A percentile compares a stretch with the other conserved stretches of the same genome.
These are phyloP conservation scores for Pogonocichla stellata DNA, from an alignment of 2,113 vertebrate genomes.

Conservation along the genomic window DNA sequence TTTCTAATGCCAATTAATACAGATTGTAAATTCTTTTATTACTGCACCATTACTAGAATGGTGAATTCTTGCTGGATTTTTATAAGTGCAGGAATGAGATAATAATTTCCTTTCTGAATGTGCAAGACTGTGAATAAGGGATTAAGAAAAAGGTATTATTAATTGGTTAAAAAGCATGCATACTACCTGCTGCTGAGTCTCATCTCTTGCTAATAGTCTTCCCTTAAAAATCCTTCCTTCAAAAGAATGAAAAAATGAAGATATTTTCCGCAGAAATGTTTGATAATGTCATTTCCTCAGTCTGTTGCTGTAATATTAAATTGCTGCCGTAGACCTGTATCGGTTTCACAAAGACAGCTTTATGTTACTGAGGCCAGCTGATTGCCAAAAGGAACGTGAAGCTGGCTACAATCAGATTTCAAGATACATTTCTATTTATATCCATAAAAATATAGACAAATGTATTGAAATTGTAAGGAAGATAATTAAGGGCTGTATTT, in stretches of 20 bases:
- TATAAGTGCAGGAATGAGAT: neutral
- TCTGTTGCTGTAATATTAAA: neutral
- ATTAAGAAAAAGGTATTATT: neutral
- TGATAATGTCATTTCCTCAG: neutral
- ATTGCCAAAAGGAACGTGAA: neutral
- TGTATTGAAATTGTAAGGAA: neutral
- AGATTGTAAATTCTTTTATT: neutral
- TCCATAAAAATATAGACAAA: neutral
- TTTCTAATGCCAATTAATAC: neutral
- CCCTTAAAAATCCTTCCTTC: neutral
- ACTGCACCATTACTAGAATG: neutral
- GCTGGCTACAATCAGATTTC: neutral
- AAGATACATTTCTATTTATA: neutral
- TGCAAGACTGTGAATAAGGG: neutral
- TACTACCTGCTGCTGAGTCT: neutral
- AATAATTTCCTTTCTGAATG: neutral
- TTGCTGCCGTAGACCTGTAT: neutral
- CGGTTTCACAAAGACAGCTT: neutral
- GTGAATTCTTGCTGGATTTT: neutral
- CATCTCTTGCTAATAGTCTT: constrained; percentile 24
- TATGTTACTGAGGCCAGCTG: neutral
- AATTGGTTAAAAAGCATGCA: neutral
- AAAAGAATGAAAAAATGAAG: neutral
- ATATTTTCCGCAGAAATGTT: neutral
- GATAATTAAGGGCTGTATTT: neutral